Conservation (phyloP, 92 coral and sea anemone species). For the Umimayanthus chanpuru region DNA sequence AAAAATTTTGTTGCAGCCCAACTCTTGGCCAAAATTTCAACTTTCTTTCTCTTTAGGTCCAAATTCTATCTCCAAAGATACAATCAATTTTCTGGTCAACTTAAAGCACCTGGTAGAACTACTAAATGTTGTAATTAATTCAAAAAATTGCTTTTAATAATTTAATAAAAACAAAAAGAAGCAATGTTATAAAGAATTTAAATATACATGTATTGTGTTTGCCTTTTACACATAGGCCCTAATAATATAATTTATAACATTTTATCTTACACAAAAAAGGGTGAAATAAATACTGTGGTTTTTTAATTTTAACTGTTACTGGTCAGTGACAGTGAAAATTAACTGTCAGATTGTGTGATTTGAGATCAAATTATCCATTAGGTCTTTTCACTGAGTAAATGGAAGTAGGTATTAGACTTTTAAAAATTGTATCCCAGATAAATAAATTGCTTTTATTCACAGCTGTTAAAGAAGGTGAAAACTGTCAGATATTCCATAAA, state of each 20-base stretch:
- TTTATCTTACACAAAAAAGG: not conserved
- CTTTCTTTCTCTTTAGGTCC: not conserved
- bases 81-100: not conserved
- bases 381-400: conserved; percentile 8
- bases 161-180: not conserved
- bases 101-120: conserved; percentile 20
- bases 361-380: conserved; percentile 8
- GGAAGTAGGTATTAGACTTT: not conserved
- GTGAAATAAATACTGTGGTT: not conserved
- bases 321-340: not conserved
- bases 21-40: not conserved
- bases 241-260: not conserved
- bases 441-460: not conserved
- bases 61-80: not conserved
- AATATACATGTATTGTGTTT: not conserved
- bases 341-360: conserved; percentile 19
- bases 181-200: not conserved
- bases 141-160: conserved; percentile 4
- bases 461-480: not conserved
- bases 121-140: not conserved
- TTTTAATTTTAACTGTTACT: not conserved
- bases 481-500: conserved; percentile 15
- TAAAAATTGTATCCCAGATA: not conserved
- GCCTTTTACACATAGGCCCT: not conserved
- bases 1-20: not conserved